A percentile compares a stretch with the other conserved stretches of the same genome.
phyloP scores from a whole-genome alignment of 64 coral and sea anemone genomes.

The Cladopsammia gracilis region DNA sequence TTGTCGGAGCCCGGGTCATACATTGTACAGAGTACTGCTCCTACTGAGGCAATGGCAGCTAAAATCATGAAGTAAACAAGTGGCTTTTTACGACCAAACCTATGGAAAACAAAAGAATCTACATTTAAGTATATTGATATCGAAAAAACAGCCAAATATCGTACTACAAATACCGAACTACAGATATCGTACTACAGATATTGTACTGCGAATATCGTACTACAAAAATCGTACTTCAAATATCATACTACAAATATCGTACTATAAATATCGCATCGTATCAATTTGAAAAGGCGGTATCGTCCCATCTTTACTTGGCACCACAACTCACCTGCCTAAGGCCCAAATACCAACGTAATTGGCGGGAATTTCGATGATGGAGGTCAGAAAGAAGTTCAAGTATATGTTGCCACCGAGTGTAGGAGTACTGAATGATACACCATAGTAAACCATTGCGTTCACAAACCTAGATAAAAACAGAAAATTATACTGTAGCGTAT shows the following conservation, averaged over 20 bases:
- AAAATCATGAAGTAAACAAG: conserved; percentile 52
- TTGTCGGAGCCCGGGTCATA: conserved; percentile 33
- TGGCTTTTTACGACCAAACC: conserved; percentile 70
- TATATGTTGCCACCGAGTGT: conserved; percentile 80
- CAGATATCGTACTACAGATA: too few relatives aligned
- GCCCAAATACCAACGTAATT: conserved; percentile 38
- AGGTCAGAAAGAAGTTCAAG: conserved; percentile 64
- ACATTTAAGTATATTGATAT: too few relatives aligned
- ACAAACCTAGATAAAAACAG: conserved; percentile 43
- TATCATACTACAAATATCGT: too few relatives aligned
- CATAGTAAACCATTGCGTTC: conserved; percentile 75
- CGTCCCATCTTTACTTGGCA: too few relatives aligned
- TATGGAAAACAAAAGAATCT: conserved; percentile 3
- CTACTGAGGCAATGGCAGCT: conserved; percentile 45
- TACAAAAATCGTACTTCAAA: too few relatives aligned
- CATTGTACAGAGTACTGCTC: conserved; percentile 52
- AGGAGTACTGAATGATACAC: conserved; percentile 71
- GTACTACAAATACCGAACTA: too few relatives aligned
- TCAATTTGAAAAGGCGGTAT: too few relatives aligned
- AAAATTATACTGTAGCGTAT: neutral
- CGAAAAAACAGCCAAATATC: too few relatives aligned
- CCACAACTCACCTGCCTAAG: conserved; percentile 2
- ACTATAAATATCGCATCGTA: too few relatives aligned
- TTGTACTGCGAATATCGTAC: too few relatives aligned
- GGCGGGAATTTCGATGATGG: conserved; percentile 38